Percentiles rank a stretch among this genome's conserved stretches.
Evolutionary conservation across 2,797 vertebrate species (phyloP).

Genomic region (Setipinna tenuifilis): DNA sequence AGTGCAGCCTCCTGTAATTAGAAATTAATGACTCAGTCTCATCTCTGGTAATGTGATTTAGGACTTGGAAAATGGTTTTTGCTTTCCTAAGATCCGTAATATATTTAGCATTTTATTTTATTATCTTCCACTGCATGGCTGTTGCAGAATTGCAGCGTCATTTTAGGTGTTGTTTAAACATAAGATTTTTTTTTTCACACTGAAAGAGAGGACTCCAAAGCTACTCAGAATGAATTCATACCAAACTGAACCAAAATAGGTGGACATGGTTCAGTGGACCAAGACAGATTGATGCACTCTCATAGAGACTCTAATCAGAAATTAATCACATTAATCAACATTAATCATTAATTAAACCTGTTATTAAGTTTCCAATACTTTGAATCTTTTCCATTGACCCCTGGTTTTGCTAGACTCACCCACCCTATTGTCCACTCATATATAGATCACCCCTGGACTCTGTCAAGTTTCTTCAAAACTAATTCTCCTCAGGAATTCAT

Average conservation of each 20-base stretch:
- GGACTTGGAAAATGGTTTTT: conserved; percentile 1
- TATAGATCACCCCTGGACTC: background rate
- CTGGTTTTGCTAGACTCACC: background rate
- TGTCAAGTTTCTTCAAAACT: background rate
- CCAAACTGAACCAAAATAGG: conserved; percentile 4
- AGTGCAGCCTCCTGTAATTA: background rate
- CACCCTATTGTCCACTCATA: background rate
- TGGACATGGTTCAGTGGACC: background rate
- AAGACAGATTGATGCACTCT: background rate
- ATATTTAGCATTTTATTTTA: background rate
- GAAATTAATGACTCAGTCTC: background rate
- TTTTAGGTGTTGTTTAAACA: background rate
- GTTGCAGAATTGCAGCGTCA: background rate
- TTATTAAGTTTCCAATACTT: background rate
- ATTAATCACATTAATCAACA: too few relatives aligned
- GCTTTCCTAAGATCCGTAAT: background rate
- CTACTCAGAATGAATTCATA: background rate
- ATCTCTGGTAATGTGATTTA: conserved; percentile 6
- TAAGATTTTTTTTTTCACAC: background rate
- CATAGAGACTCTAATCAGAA: too few relatives aligned
- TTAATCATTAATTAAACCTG: too few relatives aligned
- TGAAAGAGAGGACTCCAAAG: background rate
- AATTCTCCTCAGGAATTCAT: background rate
- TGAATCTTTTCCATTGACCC: background rate
- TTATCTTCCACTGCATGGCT: background rate